Conservation (phyloP, 1,140 invertebrate species). For the Heliconius nattereri region DNA sequence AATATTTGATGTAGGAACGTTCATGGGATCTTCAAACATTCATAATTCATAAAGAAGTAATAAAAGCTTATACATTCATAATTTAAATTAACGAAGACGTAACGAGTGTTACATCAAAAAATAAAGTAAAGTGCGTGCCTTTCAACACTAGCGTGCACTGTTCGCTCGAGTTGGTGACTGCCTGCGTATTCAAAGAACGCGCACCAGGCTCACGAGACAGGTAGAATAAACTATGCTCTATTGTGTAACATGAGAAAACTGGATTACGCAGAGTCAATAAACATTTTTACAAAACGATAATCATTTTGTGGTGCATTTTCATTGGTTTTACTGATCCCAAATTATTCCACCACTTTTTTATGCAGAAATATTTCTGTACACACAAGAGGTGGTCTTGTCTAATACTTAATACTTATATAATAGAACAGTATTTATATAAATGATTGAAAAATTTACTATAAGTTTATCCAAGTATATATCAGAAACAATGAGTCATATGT, state of each 20-base stretch:
- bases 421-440: neutral
- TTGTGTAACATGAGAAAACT: slow-evolving; percentile 76
- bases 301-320: slow-evolving; percentile 5
- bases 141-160: slow-evolving; percentile 58
- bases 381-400: neutral
- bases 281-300: neutral
- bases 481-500: neutral
- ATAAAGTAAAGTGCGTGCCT: slow-evolving; percentile 30
- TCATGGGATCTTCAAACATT: slow-evolving; percentile 51
- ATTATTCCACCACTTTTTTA: neutral
- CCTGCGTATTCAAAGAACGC: slow-evolving; percentile 57
- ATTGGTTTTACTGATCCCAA: neutral
- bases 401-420: neutral
- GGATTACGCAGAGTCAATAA: slow-evolving; percentile 44
- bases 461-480: neutral
- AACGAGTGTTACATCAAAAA: slow-evolving; percentile 20
- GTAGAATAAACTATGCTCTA: slow-evolving; percentile 66
- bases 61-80: neutral
- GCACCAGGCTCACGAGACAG: slow-evolving; percentile 46
- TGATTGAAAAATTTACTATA: neutral
- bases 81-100: slow-evolving; percentile 22
- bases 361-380: neutral
- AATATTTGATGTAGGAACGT: slow-evolving; percentile 46
- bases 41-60: neutral
- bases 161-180: slow-evolving; percentile 61